Percentiles rank a stretch among this genome's conserved stretches.
These are phyloP conservation scores for Chelidonichthys spinosus DNA, from an alignment of 2,797 vertebrate species.

Conservation along the genomic window DNA sequence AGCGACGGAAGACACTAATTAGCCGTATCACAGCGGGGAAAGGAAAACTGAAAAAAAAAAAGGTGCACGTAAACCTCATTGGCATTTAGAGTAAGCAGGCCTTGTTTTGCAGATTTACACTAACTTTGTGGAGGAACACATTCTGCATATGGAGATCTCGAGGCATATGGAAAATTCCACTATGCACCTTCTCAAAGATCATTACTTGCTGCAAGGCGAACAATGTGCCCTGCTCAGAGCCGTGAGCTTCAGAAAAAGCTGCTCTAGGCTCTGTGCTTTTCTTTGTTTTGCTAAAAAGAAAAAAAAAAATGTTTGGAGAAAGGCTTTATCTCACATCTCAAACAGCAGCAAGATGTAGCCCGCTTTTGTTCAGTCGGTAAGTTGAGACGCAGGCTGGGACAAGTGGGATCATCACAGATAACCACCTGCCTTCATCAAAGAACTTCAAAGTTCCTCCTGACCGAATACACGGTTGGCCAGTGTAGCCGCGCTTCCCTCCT, in stretches of 20 bases:
- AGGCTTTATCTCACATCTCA: conserved; percentile 64
- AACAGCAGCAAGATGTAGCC: conserved; percentile 46
- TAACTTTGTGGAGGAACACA: conserved; percentile 12
- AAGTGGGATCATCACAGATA: conserved; percentile 45
- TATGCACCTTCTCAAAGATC: conserved; percentile 37
- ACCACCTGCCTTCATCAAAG: conserved; percentile 63
- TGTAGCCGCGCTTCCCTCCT: neutral
- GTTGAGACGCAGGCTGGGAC: conserved; percentile 39
- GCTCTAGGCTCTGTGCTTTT: conserved; percentile 54
- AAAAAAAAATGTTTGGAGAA: conserved; percentile 32
- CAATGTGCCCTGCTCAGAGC: conserved; percentile 40
- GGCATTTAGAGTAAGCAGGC: conserved; percentile 76
- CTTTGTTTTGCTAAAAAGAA: conserved; percentile 54
- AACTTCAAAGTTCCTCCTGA: conserved; percentile 48
- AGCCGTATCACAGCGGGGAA: conserved; percentile 82
- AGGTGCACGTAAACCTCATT: conserved; percentile 76
- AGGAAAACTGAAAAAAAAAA: conserved; percentile 54
- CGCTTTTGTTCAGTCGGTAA: conserved; percentile 41
- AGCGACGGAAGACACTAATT: conserved; percentile 80
- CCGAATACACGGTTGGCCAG: conserved; percentile 21
- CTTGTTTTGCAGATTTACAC: conserved; percentile 64
- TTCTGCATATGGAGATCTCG: conserved; percentile 45
- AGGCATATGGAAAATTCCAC: conserved; percentile 40
- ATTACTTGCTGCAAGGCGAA: conserved; percentile 35
- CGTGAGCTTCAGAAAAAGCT: conserved; percentile 40